phyloP scores from a whole-genome alignment of 2,113 vertebrate species.

The Barbus barbus region DNA sequence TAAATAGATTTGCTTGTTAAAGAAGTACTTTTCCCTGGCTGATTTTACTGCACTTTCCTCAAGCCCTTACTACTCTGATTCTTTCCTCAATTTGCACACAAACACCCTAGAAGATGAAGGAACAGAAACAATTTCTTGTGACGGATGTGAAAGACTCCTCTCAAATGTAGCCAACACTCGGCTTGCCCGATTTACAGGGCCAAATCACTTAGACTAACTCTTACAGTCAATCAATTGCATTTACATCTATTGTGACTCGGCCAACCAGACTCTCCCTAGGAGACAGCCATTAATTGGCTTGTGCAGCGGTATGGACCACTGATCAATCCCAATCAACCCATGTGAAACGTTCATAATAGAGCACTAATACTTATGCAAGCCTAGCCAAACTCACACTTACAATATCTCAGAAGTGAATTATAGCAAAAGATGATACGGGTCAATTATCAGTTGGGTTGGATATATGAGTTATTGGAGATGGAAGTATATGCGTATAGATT shows the following conservation, averaged over 20 bases:
- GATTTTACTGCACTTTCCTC: conserved; percentile 34
- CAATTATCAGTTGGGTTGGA: conserved; percentile 40
- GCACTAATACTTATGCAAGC: conserved; percentile 41
- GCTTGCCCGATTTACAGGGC: conserved; percentile 20
- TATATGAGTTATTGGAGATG: conserved; percentile 11
- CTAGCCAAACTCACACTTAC: conserved; percentile 39
- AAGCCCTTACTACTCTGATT: conserved; percentile 1
- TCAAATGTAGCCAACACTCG: neutral
- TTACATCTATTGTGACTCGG: conserved; percentile 46
- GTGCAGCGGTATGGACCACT: conserved; percentile 33
- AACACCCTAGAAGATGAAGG: conserved; percentile 12
- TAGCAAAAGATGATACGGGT: conserved; percentile 50
- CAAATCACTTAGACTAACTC: conserved; percentile 47
- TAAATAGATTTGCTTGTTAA: conserved; percentile 49
- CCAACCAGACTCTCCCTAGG: conserved; percentile 13
- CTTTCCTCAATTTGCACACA: conserved; percentile 18
- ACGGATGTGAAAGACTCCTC: neutral
- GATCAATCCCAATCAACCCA: conserved; percentile 36
- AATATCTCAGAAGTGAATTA: conserved; percentile 48
- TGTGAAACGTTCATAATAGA: conserved; percentile 47
- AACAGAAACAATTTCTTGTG: conserved; percentile 1
- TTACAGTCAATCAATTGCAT: conserved; percentile 47
- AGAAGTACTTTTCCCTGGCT: conserved; percentile 2
- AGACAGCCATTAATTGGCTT: conserved; percentile 39
- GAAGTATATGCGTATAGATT: conserved; percentile 43